These are phyloP conservation scores for Cheilosia grossa DNA, from an alignment of 2,888 invertebrate genomes.

Conservation along the genomic window DNA sequence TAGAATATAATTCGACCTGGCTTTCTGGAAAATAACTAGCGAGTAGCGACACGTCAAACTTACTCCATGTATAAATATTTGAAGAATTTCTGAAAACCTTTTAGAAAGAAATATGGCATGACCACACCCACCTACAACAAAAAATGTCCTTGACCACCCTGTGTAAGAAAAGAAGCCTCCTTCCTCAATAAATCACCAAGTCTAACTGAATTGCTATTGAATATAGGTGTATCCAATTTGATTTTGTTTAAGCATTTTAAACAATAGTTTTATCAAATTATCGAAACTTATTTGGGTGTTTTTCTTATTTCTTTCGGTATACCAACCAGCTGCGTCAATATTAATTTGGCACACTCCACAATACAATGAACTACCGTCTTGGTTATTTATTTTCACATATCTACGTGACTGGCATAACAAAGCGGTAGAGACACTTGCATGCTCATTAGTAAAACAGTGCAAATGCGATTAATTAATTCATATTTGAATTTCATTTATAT, in stretches of 20 bases:
- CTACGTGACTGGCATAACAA: slow-evolving; percentile 56
- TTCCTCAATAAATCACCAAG: too few species aligned
- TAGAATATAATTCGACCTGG: too few species aligned
- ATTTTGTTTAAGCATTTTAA: slow-evolving; percentile 15
- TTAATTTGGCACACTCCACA: slow-evolving; percentile 61
- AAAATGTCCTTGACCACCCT: too few species aligned
- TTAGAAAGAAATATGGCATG: too few species aligned
- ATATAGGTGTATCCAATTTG: too few species aligned
- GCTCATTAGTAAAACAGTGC: slow-evolving; percentile 32
- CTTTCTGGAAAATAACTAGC: too few species aligned
- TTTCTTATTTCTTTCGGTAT: neutral
- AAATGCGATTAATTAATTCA: slow-evolving; percentile 54
- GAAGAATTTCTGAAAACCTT: too few species aligned
- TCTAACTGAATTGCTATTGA: too few species aligned
- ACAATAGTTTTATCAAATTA: slow-evolving; percentile 30
- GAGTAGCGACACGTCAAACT: too few species aligned
- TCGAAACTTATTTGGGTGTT: slow-evolving; percentile 6
- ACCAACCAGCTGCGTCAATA: slow-evolving; percentile 3
- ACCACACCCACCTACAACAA: too few species aligned
- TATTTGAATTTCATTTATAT: slow-evolving; percentile 20
- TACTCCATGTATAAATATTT: too few species aligned
- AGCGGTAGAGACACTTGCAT: neutral
- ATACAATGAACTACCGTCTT: slow-evolving; percentile 60
- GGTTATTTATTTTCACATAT: slow-evolving; percentile 46
- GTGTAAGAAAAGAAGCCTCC: too few species aligned